These are phyloP conservation scores for Eucriotettix oculatus DNA, from an alignment of 2,888 invertebrate genomes.

Conservation along the genomic window DNA sequence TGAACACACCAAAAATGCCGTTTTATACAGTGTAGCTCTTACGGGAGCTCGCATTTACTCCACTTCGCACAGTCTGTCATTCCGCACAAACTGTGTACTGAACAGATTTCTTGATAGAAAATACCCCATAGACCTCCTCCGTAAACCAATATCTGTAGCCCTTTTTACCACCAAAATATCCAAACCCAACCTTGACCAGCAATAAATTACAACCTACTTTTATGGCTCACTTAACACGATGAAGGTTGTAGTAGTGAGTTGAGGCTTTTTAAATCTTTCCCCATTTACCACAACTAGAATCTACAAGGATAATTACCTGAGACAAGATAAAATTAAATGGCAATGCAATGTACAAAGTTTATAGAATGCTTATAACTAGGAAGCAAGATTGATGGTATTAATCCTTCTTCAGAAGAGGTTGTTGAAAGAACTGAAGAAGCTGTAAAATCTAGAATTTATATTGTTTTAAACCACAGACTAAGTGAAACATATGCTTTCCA, in stretches of 20 bases:
- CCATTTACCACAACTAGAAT: conserved; percentile 73
- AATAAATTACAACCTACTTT: too few species aligned
- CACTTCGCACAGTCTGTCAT: too few species aligned
- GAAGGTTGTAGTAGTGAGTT: conserved; percentile 27
- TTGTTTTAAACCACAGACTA: conserved; percentile 83
- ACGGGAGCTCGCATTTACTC: too few species aligned
- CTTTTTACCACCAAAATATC: too few species aligned
- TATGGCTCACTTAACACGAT: conserved; percentile 14
- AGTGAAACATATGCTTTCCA: conserved; percentile 69
- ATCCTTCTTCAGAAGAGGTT: conserved; percentile 86
- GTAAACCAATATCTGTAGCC: too few species aligned
- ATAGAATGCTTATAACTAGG: conserved; percentile 66
- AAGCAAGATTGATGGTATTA: conserved; percentile 75
- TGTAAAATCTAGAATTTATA: conserved; percentile 74
- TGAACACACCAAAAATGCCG: too few species aligned
- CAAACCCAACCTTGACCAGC: too few species aligned
- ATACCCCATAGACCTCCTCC: too few species aligned
- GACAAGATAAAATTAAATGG: conserved; percentile 93
- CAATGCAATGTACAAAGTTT: conserved; percentile 86
- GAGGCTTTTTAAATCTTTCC: conserved; percentile 29
- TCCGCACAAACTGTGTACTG: too few species aligned
- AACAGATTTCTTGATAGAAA: too few species aligned
- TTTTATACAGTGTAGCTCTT: too few species aligned
- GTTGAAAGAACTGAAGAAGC: conserved; percentile 60
- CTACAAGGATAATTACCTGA: conserved; percentile 89